Evolutionary conservation across 2,888 invertebrate species (phyloP), one percentile per base, ranked within the genome.

Genomic region (Schizaphis graminum): DNA sequence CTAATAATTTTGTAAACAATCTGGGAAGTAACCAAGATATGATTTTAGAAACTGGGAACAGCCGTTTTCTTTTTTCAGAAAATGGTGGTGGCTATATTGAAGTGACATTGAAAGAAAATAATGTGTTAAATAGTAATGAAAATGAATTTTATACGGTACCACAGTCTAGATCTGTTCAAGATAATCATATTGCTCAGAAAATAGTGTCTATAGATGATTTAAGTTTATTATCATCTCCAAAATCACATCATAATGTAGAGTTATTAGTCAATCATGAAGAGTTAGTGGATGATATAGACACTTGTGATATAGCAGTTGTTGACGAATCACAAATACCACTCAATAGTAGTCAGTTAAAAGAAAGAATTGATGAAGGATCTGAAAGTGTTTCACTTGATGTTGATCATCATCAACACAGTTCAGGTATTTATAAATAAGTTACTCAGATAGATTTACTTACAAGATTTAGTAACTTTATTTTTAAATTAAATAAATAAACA

Each of bases 301-400:
- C 93, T 21, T 94, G 93, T 91, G 93, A 94, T 94, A 94, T 94
- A 90, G 93, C 93, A 26, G 90, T 94, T 84, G 90, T 94, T n/a
- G 93, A 94, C 67, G 93, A 94, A 41, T 94, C 93, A 49, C 93
- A 94, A 86, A 94, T 94, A 47, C 90, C 93, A 35, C 89, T 94
- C 24, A 94, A 67, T 41, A 90, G 56, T 85, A 89, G 86, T 67
- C 90, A 90, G 7, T 86, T 90, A 90, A 94, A 94, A 86, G 90
- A 11, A 49, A 94, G 93, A 86, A 61, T 94, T 7, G 93, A 94
- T 61, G 93, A 91, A 85, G 90, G 41, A 11, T 90, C 93, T 61
- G 61, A 94, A 86, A 86, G 41, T 90, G 57, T 90, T 93, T 93
- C 93, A 11, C 47, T 93, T 26, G 93, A 90, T 85, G 84, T 93